phyloP scores from a whole-genome alignment of 2,113 vertebrate species.

The Thermophis baileyi region DNA sequence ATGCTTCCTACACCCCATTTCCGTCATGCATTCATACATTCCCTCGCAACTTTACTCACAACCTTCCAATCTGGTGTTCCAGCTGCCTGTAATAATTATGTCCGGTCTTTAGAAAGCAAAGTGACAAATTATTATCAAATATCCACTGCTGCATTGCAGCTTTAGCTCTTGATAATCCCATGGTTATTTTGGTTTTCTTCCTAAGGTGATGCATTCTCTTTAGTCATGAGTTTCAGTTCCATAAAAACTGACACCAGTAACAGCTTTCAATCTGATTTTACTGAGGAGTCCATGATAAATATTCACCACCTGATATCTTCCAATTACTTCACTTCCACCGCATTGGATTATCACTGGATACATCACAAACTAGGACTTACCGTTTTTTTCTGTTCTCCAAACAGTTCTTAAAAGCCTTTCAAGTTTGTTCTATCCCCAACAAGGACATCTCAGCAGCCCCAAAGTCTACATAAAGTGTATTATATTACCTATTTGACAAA shows the following conservation, averaged over 20 bases:
- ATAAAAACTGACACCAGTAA: background rate
- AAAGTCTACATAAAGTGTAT: background rate
- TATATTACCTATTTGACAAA: background rate
- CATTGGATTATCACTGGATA: background rate
- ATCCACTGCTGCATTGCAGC: background rate
- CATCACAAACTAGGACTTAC: background rate
- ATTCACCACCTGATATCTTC: background rate
- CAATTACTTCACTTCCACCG: background rate
- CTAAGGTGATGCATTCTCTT: background rate
- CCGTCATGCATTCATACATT: background rate
- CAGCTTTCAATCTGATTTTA: background rate
- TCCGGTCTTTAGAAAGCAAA: background rate
- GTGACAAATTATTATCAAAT: background rate
- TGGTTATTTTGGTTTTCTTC: background rate
- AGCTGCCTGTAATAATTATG: background rate
- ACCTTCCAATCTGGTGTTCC: background rate
- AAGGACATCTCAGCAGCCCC: background rate
- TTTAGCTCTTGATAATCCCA: background rate
- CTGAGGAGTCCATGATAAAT: background rate
- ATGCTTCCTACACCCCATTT: background rate
- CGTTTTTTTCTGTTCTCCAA: background rate
- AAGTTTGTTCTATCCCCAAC: background rate
- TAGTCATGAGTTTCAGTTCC: background rate
- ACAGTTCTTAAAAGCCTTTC: background rate
- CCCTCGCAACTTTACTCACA: background rate